Evolutionary conservation across 2,888 invertebrate species (phyloP).

Genomic region (Drosophila barbarae): DNA sequence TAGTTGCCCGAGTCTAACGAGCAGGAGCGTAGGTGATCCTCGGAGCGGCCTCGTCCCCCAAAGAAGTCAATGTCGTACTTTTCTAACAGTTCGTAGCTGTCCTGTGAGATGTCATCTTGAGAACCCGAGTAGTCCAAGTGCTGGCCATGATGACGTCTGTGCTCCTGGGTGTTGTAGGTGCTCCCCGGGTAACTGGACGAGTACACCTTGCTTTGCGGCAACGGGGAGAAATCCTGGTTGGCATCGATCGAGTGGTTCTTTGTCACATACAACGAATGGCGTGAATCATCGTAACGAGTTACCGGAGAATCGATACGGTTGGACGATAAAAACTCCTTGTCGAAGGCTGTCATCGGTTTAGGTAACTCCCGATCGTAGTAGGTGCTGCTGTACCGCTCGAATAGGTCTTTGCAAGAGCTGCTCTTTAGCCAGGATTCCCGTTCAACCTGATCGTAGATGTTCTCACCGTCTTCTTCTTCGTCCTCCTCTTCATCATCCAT

Average conservation of each 20-base stretch:
- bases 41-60: slow-evolving; percentile 77
- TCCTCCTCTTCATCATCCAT: slow-evolving; percentile 74
- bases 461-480: slow-evolving; percentile 58
- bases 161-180: slow-evolving; percentile 82
- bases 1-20: slow-evolving; percentile 89
- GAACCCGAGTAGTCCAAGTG: slow-evolving; percentile 82
- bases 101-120: slow-evolving; percentile 92
- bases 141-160: slow-evolving; percentile 82
- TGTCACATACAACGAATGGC: slow-evolving; percentile 83
- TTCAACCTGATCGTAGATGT: slow-evolving; percentile 78
- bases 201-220: slow-evolving; percentile 87
- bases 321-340: slow-evolving; percentile 79
- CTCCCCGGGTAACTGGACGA: slow-evolving; percentile 93
- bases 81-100: slow-evolving; percentile 92
- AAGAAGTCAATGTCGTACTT: slow-evolving; percentile 82
- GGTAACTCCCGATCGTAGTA: slow-evolving; percentile 82
- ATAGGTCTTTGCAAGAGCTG: slow-evolving; percentile 90
- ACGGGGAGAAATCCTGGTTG: slow-evolving; percentile 83
- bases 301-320: slow-evolving; percentile 85
- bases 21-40: slow-evolving; percentile 83
- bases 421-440: slow-evolving; percentile 86
- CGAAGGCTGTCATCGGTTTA: slow-evolving; percentile 80
- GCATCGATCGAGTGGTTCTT: slow-evolving; percentile 84
- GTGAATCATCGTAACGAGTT: slow-evolving; percentile 86
- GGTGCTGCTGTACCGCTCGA: slow-evolving; percentile 83